These are phyloP conservation scores for Phasia obesa DNA, from an alignment of 2,888 invertebrate species.

Conservation along the genomic window DNA sequence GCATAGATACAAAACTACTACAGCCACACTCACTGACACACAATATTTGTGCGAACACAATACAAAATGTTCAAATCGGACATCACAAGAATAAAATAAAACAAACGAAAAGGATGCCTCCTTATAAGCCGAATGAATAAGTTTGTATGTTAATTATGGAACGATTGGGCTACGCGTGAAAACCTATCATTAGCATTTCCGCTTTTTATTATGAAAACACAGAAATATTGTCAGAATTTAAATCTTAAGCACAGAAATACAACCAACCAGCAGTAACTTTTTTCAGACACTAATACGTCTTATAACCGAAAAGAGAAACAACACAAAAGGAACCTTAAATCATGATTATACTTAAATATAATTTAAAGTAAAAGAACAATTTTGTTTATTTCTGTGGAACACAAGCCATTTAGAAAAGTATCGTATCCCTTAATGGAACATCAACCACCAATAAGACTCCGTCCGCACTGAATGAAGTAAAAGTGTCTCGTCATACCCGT, in stretches of 20 bases:
- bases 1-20: constrained; percentile 67
- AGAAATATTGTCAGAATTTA: constrained; percentile 56
- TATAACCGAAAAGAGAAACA: constrained; percentile 16
- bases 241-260: constrained; percentile 40
- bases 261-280: constrained; percentile 45
- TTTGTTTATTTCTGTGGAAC: constrained; percentile 44
- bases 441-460: constrained; percentile 10
- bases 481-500: constrained; percentile 65
- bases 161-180: constrained; percentile 71
- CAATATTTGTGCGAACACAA: not conserved
- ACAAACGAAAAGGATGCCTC: constrained; percentile 33
- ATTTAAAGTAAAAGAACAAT: constrained; percentile 75
- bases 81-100: constrained; percentile 38
- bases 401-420: constrained; percentile 16
- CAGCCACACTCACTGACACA: constrained; percentile 52
- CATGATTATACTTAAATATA: constrained; percentile 80
- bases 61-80: constrained; percentile 22
- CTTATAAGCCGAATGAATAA: constrained; percentile 38
- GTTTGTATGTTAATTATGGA: constrained; percentile 63
- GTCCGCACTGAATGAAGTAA: constrained; percentile 12
- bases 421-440: constrained; percentile 24
- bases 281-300: not conserved
- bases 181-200: constrained; percentile 83
- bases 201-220: constrained; percentile 80
- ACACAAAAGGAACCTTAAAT: constrained; percentile 42